Evolutionary conservation across 2,113 vertebrate genomes (phyloP).

Genomic region (Myotis yumanensis): DNA sequence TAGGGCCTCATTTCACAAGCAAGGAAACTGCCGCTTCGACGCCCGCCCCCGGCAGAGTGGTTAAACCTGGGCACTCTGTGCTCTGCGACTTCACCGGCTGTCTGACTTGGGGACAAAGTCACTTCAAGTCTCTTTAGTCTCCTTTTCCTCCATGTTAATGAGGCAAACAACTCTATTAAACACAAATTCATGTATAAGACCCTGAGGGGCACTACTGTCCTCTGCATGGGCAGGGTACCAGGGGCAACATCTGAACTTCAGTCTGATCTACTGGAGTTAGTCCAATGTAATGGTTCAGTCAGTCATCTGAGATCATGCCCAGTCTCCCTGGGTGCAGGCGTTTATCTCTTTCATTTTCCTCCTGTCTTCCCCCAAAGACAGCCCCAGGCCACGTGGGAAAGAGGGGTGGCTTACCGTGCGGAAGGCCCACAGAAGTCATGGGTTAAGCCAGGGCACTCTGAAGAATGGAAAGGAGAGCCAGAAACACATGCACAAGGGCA

Average conservation of each 20-base stretch:
- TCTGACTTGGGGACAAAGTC: background rate
- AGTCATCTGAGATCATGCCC: background rate
- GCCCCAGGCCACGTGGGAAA: background rate
- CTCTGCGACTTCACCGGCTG: background rate
- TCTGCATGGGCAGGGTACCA: rapidly evolving
- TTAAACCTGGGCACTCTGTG: background rate
- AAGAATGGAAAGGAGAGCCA: background rate
- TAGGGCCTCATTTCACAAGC: background rate
- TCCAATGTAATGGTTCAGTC: background rate
- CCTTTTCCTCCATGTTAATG: background rate
- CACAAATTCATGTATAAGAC: background rate
- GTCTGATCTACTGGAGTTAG: background rate
- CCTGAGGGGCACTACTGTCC: too few species aligned
- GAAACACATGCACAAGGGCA: background rate
- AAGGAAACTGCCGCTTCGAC: background rate
- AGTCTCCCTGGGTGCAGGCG: background rate
- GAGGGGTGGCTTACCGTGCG: too few species aligned
- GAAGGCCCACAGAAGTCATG: background rate
- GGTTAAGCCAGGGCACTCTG: background rate
- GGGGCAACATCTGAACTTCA: background rate
- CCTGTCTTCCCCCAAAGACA: background rate
- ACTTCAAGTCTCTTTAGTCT: background rate
- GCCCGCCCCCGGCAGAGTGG: background rate
- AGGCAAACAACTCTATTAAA: background rate
- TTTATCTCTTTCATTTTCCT: background rate